These are phyloP conservation scores for Epizoanthus rinbou DNA, from an alignment of 92 coral and sea anemone species.

Conservation along the genomic window DNA sequence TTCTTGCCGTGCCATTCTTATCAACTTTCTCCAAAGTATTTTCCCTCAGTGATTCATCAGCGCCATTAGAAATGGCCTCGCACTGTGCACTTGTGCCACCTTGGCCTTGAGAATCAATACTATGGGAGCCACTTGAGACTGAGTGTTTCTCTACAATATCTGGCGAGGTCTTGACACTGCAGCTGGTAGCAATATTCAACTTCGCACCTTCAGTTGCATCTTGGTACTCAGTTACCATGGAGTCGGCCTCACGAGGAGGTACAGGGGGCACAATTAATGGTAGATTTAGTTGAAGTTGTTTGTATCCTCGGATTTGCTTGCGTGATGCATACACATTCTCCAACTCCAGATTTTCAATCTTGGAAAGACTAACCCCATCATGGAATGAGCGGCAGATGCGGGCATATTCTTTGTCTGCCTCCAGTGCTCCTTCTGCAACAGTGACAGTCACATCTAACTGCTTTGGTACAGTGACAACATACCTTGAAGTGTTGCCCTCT, in stretches of 20 bases:
- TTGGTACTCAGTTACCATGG: constrained; percentile 8
- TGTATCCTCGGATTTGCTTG: constrained; percentile 77
- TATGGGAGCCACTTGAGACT: neutral
- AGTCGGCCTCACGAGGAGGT: constrained; percentile 44
- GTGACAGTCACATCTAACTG: constrained; percentile 77
- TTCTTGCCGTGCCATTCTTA: neutral
- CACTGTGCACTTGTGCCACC: neutral
- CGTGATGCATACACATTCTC: constrained; percentile 87
- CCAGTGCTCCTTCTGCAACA: constrained; percentile 84
- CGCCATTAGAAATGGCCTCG: constrained; percentile 33
- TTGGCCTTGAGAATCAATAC: neutral
- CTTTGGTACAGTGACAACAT: constrained; percentile 87
- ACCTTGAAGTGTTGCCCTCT: constrained; percentile 59
- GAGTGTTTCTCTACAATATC: neutral
- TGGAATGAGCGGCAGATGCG: constrained; percentile 82
- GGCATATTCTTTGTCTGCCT: constrained; percentile 87
- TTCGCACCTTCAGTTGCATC: neutral
- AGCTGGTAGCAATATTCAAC: neutral
- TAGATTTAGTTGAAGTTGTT: constrained; percentile 45
- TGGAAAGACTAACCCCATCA: constrained; percentile 77
- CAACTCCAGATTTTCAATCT: constrained; percentile 78
- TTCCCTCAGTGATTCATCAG: neutral
- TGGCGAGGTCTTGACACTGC: neutral
- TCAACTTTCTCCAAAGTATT: neutral
- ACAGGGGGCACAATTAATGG: constrained; percentile 51